These are phyloP conservation scores for Trinectes maculatus DNA, from an alignment of 2,113 vertebrate genomes.

Conservation along the genomic window DNA sequence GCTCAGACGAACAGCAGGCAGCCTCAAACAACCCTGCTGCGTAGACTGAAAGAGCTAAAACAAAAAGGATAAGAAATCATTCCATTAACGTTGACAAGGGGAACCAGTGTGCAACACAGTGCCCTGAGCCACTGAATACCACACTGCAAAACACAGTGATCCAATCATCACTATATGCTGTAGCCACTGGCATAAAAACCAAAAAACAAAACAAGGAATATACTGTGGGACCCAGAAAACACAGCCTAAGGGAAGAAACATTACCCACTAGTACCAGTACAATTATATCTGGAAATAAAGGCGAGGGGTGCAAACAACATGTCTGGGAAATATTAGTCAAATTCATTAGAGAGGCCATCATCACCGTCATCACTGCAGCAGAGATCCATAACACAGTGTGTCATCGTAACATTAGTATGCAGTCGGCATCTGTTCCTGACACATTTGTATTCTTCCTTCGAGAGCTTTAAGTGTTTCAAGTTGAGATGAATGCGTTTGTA, in stretches of 20 bases:
- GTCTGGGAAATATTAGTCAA: neutral
- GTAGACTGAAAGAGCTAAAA: constrained; percentile 9
- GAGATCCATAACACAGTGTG: constrained; percentile 5
- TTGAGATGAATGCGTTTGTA: constrained; percentile 56
- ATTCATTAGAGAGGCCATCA: neutral
- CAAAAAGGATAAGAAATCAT: constrained; percentile 6
- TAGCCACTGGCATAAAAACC: neutral
- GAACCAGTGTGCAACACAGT: neutral
- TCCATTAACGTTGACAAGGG: constrained; percentile 14
- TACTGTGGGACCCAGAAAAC: neutral
- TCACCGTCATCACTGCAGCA: neutral
- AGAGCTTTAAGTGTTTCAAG: constrained; percentile 37
- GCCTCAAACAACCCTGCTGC: neutral
- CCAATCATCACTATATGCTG: neutral
- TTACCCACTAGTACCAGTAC: neutral
- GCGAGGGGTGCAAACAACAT: too few relatives aligned
- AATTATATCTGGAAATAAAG: neutral
- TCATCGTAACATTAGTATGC: constrained; percentile 34
- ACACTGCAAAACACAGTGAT: neutral
- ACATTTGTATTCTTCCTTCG: constrained; percentile 52
- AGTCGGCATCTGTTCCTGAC: constrained; percentile 11
- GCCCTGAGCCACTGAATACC: constrained; percentile 13
- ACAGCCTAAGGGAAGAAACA: neutral
- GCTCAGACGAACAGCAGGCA: constrained; percentile 18
- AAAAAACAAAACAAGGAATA: too few relatives aligned